phyloP scores from a whole-genome alignment of 2,888 invertebrate genomes.

The Aelia acuminata region DNA sequence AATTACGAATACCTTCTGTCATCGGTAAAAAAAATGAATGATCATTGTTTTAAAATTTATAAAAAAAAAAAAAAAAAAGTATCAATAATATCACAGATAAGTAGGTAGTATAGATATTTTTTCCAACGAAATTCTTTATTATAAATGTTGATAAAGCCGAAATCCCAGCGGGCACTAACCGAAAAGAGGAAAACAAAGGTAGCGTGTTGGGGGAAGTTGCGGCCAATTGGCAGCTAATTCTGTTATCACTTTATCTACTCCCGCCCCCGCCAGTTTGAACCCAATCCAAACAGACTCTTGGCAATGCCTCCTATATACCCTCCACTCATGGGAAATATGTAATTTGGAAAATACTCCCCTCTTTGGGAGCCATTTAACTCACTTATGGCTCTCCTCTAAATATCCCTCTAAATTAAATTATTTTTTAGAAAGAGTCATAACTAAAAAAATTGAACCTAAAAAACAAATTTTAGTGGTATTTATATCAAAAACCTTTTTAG shows the following conservation, averaged over 20 bases:
- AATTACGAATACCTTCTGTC: no score
- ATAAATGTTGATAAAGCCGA: neutral
- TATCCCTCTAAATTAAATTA: neutral
- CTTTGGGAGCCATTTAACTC: neutral
- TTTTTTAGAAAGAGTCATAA: neutral
- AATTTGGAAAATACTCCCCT: neutral
- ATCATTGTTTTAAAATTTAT: no score
- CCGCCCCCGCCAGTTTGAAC: slow-evolving; percentile 42
- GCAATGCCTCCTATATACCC: slow-evolving; percentile 15
- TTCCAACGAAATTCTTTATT: neutral
- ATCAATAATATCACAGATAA: no score
- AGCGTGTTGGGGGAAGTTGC: slow-evolving; percentile 31
- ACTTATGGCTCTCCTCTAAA: neutral
- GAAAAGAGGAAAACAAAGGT: slow-evolving; percentile 12
- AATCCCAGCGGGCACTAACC: neutral
- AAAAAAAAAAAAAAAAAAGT: no score
- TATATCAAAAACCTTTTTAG: no score
- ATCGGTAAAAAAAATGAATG: no score
- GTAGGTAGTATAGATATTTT: no score
- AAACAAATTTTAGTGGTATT: no score
- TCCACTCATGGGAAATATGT: slow-evolving; percentile 15
- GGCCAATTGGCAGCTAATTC: slow-evolving; percentile 45
- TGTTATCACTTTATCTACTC: slow-evolving; percentile 46
- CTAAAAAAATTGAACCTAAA: no score
- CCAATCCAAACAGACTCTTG: slow-evolving; percentile 27